Conservation (phyloP, 2,797 vertebrate genomes). For the Characodon lateralis region DNA sequence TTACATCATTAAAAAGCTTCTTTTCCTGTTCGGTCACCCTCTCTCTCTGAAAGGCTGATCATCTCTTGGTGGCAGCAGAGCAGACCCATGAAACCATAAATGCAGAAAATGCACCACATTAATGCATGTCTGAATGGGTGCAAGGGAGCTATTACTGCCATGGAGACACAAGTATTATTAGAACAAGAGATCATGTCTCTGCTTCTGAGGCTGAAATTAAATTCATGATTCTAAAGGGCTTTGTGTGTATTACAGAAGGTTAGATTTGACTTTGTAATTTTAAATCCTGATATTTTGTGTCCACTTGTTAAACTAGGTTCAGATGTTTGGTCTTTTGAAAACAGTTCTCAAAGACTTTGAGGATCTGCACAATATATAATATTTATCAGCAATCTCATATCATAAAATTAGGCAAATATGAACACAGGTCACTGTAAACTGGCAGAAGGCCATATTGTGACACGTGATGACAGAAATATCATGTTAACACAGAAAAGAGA, state of each 20-base stretch:
- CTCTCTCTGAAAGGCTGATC: conserved; percentile 56
- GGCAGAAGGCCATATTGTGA: not conserved
- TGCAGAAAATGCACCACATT: conserved; percentile 35
- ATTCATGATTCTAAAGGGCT: conserved; percentile 35
- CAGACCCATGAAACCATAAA: conserved; percentile 48
- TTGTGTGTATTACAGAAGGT: conserved; percentile 5
- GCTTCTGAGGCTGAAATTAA: conserved; percentile 44
- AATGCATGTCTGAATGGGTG: conserved; percentile 29
- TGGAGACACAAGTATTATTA: conserved; percentile 27
- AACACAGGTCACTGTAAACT: not conserved
- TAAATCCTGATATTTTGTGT: not conserved
- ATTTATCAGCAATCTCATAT: not conserved
- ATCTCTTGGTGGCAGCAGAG: conserved; percentile 38
- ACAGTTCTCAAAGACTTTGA: not conserved
- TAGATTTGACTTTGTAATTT: not conserved
- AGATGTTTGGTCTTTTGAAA: not conserved
- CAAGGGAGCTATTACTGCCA: conserved; percentile 55
- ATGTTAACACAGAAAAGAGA: not conserved
- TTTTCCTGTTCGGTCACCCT: conserved; percentile 64
- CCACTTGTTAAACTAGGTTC: not conserved
- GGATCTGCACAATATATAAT: not conserved
- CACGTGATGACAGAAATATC: not conserved
- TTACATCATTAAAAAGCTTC: conserved; percentile 76
- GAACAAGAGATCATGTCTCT: conserved; percentile 48
- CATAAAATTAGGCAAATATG: not conserved